These are phyloP conservation scores for Cepaea nemoralis DNA, from an alignment of 1,140 invertebrate genomes.

Conservation along the genomic window DNA sequence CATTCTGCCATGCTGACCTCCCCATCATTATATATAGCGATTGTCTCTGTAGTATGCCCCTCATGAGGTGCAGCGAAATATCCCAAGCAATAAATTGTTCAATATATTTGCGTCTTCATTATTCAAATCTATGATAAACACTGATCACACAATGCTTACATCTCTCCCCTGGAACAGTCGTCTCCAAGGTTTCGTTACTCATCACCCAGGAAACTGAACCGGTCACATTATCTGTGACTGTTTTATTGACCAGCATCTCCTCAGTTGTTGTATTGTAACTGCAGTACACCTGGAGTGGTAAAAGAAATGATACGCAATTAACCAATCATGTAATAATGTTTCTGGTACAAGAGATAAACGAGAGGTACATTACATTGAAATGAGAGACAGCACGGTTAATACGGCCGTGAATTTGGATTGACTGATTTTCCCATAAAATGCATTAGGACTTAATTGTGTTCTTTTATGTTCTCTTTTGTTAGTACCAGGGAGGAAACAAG, in stretches of 20 bases:
- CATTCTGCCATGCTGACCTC: too few species aligned
- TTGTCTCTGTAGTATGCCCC: too few species aligned
- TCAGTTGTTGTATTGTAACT: neutral
- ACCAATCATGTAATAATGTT: neutral
- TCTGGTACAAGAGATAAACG: neutral
- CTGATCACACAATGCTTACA: neutral
- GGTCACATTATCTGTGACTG: neutral
- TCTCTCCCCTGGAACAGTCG: neutral
- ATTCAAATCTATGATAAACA: neutral
- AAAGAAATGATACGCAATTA: neutral
- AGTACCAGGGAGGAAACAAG: too few species aligned
- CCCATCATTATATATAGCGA: too few species aligned
- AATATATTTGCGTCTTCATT: neutral
- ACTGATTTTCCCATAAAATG: neutral
- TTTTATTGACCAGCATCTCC: neutral
- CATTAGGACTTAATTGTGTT: neutral
- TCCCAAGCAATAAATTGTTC: too few species aligned
- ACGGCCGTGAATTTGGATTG: neutral
- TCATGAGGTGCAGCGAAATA: too few species aligned
- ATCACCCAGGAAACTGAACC: neutral
- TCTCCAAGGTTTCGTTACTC: neutral
- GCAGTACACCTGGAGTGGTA: constrained; percentile 9
- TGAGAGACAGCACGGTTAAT: neutral
- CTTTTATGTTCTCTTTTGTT: too few species aligned
- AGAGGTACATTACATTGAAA: neutral